Conservation (phyloP, 2,797 vertebrate species). For the Simalia tracyae region DNA sequence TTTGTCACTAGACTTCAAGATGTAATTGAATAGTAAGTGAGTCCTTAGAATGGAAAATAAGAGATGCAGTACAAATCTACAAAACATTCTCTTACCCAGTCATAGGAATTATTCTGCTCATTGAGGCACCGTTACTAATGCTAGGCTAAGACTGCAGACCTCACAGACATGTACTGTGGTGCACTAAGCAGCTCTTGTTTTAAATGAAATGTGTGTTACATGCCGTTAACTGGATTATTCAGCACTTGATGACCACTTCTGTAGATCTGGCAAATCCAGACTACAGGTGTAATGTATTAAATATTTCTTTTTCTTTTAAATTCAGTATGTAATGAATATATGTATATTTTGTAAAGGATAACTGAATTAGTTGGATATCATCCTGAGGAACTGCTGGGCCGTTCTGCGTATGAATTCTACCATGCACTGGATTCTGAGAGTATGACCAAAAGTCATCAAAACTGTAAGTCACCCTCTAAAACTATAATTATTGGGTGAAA, state of each 20-base stretch:
- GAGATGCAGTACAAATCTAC: not conserved
- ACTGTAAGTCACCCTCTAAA: conserved; percentile 79
- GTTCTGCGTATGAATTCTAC: conserved; percentile 93
- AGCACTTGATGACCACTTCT: not conserved
- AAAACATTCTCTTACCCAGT: not conserved
- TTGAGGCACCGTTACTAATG: not conserved
- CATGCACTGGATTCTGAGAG: conserved; percentile 91
- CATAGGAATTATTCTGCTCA: not conserved
- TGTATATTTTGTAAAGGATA: conserved; percentile 76
- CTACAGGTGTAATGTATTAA: not conserved
- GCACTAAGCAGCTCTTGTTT: not conserved
- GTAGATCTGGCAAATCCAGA: not conserved
- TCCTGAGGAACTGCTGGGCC: conserved; percentile 92
- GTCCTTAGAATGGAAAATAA: not conserved
- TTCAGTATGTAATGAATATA: conserved; percentile 32
- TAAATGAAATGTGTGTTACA: not conserved
- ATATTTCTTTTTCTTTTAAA: not conserved
- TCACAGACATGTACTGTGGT: not conserved
- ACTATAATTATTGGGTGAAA: not conserved
- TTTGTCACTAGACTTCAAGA: not conserved
- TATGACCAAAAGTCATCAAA: conserved; percentile 95
- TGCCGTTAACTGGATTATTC: not conserved
- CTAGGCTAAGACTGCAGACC: not conserved
- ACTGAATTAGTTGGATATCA: conserved; percentile 92
- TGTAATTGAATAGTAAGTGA: not conserved